A percentile compares a stretch with the other conserved stretches of the same genome.
Evolutionary conservation across 2,797 vertebrate species (phyloP).

Genomic region (Muraenolepis orangiensis): DNA sequence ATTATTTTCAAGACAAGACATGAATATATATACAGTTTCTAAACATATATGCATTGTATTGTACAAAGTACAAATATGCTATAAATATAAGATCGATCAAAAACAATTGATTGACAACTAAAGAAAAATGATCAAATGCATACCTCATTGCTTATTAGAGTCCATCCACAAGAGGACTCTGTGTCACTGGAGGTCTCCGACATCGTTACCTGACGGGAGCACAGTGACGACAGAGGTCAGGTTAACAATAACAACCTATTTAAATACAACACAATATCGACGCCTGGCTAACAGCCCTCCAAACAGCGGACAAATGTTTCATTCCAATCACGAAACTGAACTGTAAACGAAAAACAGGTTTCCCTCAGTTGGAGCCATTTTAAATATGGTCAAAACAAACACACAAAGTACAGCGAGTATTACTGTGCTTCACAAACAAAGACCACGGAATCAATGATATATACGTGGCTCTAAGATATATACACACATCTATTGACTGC

Average conservation of each 20-base stretch:
- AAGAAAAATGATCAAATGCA: not conserved
- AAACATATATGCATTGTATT: not conserved
- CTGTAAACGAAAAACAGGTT: not conserved
- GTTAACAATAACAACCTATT: no score
- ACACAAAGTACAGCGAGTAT: not conserved
- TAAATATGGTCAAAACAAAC: not conserved
- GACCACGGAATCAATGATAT: not conserved
- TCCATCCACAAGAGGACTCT: constrained; percentile 96
- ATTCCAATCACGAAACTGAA: not conserved
- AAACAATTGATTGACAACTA: no score
- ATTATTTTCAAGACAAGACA: not conserved
- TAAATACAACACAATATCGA: not conserved
- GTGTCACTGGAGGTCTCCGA: constrained; percentile 92
- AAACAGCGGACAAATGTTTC: not conserved
- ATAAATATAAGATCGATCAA: not conserved
- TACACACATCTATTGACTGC: not conserved
- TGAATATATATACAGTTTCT: not conserved
- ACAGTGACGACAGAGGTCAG: constrained; percentile 7
- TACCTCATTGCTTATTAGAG: constrained; percentile 95
- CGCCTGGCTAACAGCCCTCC: not conserved
- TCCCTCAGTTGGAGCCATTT: not conserved
- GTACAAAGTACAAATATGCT: not conserved
- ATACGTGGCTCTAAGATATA: no score
- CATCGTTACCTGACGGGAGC: constrained; percentile 61
- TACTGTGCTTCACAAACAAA: not conserved